phyloP scores from a whole-genome alignment of 2,797 vertebrate species.

The Rhinella marina region DNA sequence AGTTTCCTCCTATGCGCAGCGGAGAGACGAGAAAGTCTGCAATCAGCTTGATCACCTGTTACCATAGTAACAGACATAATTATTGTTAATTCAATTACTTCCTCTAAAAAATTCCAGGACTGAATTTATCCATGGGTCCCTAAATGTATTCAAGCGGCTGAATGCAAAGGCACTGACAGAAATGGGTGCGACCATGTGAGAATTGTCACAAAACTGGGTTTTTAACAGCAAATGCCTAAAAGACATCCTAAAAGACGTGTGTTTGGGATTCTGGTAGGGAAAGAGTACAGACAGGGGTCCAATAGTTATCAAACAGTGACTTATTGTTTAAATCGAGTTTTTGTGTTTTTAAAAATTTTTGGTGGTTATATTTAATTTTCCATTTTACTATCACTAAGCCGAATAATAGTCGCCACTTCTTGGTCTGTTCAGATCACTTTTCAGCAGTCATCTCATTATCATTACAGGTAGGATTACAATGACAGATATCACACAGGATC shows the following conservation, averaged over 20 bases:
- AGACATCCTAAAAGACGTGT: background rate
- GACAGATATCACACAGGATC: no score
- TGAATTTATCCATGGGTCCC: background rate
- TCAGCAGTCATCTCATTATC: no score
- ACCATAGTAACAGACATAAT: background rate
- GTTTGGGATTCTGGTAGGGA: background rate
- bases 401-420: no score
- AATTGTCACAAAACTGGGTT: no score
- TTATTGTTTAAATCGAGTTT: no score
- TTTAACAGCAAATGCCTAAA: no score
- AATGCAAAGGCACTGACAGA: background rate
- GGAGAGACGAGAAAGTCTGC: background rate
- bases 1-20: background rate
- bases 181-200: background rate
- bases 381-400: no score
- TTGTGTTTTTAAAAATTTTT: no score
- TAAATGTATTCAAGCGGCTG: background rate
- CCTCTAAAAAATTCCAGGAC: background rate
- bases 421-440: no score
- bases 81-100: background rate
- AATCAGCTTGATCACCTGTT: background rate
- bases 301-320: no score
- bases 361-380: no score
- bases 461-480: no score
- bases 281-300: background rate